phyloP scores from a whole-genome alignment of 1,140 invertebrate species.

The Apis dorsata region DNA sequence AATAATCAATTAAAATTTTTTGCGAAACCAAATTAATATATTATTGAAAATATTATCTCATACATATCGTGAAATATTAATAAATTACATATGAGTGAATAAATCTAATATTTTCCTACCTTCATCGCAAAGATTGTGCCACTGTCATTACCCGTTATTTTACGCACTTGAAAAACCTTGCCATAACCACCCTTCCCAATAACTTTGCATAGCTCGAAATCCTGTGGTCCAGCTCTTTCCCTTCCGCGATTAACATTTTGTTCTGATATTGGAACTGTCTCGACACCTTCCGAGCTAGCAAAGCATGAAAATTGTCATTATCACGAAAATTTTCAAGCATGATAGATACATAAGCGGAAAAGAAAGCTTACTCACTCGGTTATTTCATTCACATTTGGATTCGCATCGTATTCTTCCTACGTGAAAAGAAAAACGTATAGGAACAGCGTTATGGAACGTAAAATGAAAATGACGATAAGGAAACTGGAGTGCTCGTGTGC shows the following conservation, averaged over 20 bases:
- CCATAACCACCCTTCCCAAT: conserved; percentile 99
- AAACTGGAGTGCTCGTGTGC: not conserved
- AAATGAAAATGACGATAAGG: conserved; percentile 38
- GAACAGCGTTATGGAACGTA: conserved; percentile 30
- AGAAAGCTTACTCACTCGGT: conserved; percentile 85
- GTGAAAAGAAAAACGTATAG: conserved; percentile 69
- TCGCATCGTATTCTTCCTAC: conserved; percentile 87
- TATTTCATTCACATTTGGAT: conserved; percentile 87
- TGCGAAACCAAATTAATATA: not conserved
- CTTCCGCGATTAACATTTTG: conserved; percentile 92
- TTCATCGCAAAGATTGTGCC: conserved; percentile 99
- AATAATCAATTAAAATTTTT: not conserved
- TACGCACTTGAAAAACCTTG: conserved; percentile 97
- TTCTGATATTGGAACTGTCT: conserved; percentile 91
- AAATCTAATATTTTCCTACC: conserved; percentile 76
- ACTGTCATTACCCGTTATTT: conserved; percentile 93
- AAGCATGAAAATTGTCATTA: conserved; percentile 37
- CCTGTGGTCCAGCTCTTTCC: conserved; percentile 91
- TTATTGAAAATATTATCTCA: not conserved
- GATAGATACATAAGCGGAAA: not conserved
- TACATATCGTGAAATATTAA: not conserved
- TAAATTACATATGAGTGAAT: not conserved
- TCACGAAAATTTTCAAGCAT: not conserved
- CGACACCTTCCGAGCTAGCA: conserved; percentile 87
- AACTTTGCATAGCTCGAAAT: conserved; percentile 97